These are phyloP conservation scores for Agrochola lota DNA, from an alignment of 2,888 invertebrate genomes.

Conservation along the genomic window DNA sequence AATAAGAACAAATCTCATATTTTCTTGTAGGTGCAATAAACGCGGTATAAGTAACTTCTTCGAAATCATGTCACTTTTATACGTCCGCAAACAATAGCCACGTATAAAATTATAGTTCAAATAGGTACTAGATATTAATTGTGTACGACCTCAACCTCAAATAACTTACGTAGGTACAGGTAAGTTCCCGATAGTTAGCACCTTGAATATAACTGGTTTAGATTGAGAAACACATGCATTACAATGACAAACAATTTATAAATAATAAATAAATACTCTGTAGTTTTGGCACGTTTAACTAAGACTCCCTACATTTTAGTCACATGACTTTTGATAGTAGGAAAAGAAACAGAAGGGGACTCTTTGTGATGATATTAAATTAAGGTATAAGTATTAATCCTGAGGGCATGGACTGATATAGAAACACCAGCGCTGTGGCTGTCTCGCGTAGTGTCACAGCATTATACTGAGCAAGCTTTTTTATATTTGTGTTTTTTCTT, in stretches of 20 bases:
- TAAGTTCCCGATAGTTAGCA: neutral
- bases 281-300: neutral
- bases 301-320: neutral
- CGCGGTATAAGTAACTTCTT: neutral
- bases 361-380: neutral
- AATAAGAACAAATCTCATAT: neutral
- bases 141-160: conserved; percentile 45
- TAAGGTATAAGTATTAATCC: neutral
- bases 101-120: neutral
- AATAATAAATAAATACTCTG: neutral
- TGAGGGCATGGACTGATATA: neutral
- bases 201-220: conserved; percentile 40
- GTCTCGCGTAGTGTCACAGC: neutral
- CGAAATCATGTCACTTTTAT: neutral
- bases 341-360: neutral
- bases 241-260: conserved; percentile 2
- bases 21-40: conserved; percentile 1
- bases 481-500: neutral
- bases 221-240: neutral
- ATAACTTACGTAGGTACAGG: conserved; percentile 6
- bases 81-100: neutral
- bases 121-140: conserved; percentile 6
- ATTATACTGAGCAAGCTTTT: neutral
- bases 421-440: neutral
- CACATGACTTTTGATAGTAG: neutral